A percentile compares a stretch with the other conserved stretches of the same genome.
Evolutionary conservation across 1,140 invertebrate species (phyloP).

Genomic region (Lasaia peninsularis): DNA sequence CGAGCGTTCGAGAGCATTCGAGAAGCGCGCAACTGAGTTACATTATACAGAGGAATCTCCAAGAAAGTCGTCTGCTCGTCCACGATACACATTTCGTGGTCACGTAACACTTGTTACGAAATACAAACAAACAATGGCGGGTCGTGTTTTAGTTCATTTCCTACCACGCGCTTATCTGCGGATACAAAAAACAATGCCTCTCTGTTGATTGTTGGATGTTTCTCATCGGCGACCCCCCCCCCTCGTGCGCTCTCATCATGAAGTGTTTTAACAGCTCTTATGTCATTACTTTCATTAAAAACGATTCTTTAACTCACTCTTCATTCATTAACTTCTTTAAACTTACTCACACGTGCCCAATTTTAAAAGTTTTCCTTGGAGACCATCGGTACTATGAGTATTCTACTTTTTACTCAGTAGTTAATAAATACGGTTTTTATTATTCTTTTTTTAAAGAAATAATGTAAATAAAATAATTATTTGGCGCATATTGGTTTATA

Average conservation of each 20-base stretch:
- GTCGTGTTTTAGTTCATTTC: constrained; percentile 38
- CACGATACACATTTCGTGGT: constrained; percentile 8
- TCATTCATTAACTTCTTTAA: too few species aligned
- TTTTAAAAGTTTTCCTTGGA: too few species aligned
- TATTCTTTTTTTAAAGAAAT: too few species aligned
- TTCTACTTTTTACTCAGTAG: too few species aligned
- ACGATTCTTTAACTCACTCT: too few species aligned
- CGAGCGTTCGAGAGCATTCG: too few species aligned
- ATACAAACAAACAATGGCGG: constrained; percentile 34
- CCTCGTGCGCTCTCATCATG: neutral
- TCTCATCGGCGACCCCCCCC: constrained; percentile 17
- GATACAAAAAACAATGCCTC: constrained; percentile 38
- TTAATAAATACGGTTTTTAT: too few species aligned
- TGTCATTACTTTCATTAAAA: neutral
- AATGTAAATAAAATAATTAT: too few species aligned
- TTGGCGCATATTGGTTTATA: too few species aligned
- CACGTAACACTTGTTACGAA: constrained; percentile 35
- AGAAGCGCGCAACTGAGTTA: neutral
- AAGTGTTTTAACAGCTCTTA: constrained; percentile 16
- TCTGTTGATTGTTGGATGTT: constrained; percentile 33
- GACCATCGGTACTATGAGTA: too few species aligned
- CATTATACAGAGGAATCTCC: neutral
- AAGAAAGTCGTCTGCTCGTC: neutral
- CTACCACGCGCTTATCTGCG: constrained; percentile 34
- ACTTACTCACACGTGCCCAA: too few species aligned